Base-by-base conservation (phyloP, 2,888 invertebrate species). In the Ferrisia virgata region DNA sequence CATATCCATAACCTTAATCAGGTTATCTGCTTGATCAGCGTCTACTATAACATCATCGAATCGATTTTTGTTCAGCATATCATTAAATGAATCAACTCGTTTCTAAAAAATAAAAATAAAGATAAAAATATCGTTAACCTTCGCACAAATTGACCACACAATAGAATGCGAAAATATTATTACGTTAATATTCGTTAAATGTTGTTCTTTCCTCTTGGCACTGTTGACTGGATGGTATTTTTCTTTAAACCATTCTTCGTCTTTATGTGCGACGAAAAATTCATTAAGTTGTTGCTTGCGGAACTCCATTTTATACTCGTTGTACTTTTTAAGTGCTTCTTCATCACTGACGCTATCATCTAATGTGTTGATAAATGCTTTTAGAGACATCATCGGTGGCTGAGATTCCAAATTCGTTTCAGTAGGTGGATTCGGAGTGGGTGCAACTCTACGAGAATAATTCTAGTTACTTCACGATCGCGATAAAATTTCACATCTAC, bases 191-290 rank as follows among this genome's bases (percentile, higher is more conserved):
- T 95, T 94, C 85, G 91, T 90, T 84, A 93, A 90, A 87, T 96
- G 95, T 88, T 98, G 97, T 22, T 95, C 95, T 89, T 95, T 96
- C 85, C 96, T 91, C 89, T 95, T 96, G 40, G 94, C 92, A 82
- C 96, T 96, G 88, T 99, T 98, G 89, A 97, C 97, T 2, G 99
- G 99, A 89, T 99, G 99, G 88, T 99, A 99, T 91, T 99, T 99
- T 87, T 95, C 93, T 90, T 98, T 97, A 92, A 99, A 99, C 99
- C 99, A 99, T 93, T 99, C 99, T 90, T 99, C 99, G 88, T 99
- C 99, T 90, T 99, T 99, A 91, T 99, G 99, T 76, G 96, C 95
- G 87, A 98, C 94, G 90, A 99, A 99, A 91, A 99, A 99, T 89
- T 99, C 98, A 90, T 97, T 97, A 84, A 99, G 92, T 89, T 99